A percentile compares a stretch with the other conserved stretches of the same genome.
phyloP scores from a whole-genome alignment of 2,113 vertebrate genomes.

The Arothron firmamentum region DNA sequence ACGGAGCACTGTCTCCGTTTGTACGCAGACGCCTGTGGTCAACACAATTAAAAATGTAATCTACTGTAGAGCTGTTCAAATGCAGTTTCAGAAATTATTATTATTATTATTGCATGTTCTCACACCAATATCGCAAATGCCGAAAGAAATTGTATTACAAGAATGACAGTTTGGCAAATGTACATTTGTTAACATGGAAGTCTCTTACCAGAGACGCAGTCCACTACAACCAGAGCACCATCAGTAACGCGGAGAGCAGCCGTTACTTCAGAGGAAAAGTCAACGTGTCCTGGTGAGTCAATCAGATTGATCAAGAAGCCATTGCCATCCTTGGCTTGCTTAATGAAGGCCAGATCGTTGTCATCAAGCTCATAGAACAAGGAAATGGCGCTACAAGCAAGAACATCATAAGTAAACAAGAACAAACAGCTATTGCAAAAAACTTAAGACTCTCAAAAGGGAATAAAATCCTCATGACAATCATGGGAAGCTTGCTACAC shows the following conservation, averaged over 20 bases:
- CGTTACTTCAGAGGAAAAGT: slow-evolving; percentile 97
- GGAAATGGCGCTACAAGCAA: slow-evolving; percentile 84
- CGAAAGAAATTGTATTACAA: too few relatives aligned
- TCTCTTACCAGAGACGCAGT: slow-evolving; percentile 91
- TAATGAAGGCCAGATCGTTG: slow-evolving; percentile 91
- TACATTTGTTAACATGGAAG: background rate
- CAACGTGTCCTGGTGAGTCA: slow-evolving; percentile 93
- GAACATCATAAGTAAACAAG: background rate
- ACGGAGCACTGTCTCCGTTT: slow-evolving; percentile 94
- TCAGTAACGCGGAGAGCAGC: slow-evolving; percentile 95
- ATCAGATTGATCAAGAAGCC: slow-evolving; percentile 97
- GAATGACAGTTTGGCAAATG: too few relatives aligned
- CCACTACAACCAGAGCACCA: slow-evolving; percentile 92
- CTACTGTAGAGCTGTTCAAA: background rate
- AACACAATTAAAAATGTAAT: background rate
- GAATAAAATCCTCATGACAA: too few relatives aligned
- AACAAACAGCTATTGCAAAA: background rate
- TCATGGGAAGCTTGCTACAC: too few relatives aligned
- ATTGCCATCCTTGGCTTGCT: slow-evolving; percentile 88
- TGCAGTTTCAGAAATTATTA: too few relatives aligned
- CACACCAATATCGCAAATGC: background rate
- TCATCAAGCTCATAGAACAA: slow-evolving; percentile 86
- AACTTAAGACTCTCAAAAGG: background rate
- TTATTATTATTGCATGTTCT: background rate
- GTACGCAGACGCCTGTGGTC: slow-evolving; percentile 86